Evolutionary conservation across 2,888 invertebrate species (phyloP).

Genomic region (Dilophus febrilis): DNA sequence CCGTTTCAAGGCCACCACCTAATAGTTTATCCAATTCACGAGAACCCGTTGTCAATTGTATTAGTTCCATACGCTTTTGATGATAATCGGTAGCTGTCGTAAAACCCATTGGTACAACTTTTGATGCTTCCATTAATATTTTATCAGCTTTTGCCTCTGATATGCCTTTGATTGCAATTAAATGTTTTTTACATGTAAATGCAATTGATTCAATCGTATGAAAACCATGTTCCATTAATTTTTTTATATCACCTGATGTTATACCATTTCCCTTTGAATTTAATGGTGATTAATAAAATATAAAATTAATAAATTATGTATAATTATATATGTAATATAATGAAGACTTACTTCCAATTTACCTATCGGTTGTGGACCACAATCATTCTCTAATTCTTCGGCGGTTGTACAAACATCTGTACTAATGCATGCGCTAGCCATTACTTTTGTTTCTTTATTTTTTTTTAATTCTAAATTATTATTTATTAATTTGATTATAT

Average conservation of each 20-base stretch:
- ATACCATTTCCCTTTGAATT: constrained; percentile 69
- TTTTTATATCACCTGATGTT: constrained; percentile 76
- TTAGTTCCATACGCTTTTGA: constrained; percentile 86
- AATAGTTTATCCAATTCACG: constrained; percentile 82
- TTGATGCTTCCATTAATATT: constrained; percentile 74
- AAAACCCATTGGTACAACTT: constrained; percentile 93
- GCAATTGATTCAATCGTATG: constrained; percentile 92
- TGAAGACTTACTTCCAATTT: constrained; percentile 49
- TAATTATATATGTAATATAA: neutral
- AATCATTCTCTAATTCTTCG: constrained; percentile 44
- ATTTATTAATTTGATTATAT: too few relatives aligned
- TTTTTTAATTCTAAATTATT: too few relatives aligned
- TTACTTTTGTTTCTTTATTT: too few relatives aligned
- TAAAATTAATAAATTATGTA: neutral
- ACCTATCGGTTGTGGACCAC: constrained; percentile 51
- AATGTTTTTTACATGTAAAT: constrained; percentile 81
- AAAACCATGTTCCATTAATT: constrained; percentile 82
- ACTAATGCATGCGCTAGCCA: too few relatives aligned
- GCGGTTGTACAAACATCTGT: constrained; percentile 23
- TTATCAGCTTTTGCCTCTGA: constrained; percentile 97
- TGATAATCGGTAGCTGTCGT: constrained; percentile 95
- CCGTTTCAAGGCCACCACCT: constrained; percentile 94
- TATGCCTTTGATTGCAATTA: constrained; percentile 82
- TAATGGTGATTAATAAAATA: constrained; percentile 1
- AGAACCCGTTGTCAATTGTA: constrained; percentile 88